Conservation (phyloP, 2,113 vertebrate genomes). For the Glaucomys volans region DNA sequence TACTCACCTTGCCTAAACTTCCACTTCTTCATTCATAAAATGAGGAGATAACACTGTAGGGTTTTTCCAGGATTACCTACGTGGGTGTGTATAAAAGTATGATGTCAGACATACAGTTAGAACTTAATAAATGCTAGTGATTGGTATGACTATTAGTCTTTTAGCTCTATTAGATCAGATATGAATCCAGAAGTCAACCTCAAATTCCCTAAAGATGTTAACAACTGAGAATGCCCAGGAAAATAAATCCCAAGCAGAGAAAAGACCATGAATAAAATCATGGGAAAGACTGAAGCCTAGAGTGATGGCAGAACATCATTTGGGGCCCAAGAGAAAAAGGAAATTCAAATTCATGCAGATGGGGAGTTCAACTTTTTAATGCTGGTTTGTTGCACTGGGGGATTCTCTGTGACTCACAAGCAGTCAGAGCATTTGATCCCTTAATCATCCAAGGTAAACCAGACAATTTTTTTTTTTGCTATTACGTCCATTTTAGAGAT, state of each 20-base stretch:
- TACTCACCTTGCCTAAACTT: not conserved
- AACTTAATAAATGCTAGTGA: constrained; percentile 1
- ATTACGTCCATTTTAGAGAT: constrained; percentile 39
- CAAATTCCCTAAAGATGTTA: constrained; percentile 1
- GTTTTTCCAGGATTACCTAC: not conserved
- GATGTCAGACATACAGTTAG: not conserved
- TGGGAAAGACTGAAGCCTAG: not conserved
- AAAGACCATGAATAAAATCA: not conserved
- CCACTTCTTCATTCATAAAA: constrained; percentile 23
- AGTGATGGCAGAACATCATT: not conserved
- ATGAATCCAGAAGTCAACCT: not conserved
- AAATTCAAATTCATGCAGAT: constrained; percentile 27
- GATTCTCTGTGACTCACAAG: not conserved
- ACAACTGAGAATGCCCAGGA: not conserved
- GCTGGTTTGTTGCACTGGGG: not conserved
- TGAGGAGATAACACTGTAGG: not conserved
- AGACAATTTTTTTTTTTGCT: not conserved
- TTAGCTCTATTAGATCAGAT: not conserved
- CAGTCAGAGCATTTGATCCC: not conserved
- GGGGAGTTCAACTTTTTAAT: not conserved
- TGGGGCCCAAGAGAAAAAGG: not conserved
- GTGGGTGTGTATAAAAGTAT: not conserved
- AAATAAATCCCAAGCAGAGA: constrained; percentile 14
- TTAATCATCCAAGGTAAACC: not conserved
- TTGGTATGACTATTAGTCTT: not conserved